Evolutionary conservation across 2,888 invertebrate genomes (phyloP).

Genomic region (Ariolimax columbianus): DNA sequence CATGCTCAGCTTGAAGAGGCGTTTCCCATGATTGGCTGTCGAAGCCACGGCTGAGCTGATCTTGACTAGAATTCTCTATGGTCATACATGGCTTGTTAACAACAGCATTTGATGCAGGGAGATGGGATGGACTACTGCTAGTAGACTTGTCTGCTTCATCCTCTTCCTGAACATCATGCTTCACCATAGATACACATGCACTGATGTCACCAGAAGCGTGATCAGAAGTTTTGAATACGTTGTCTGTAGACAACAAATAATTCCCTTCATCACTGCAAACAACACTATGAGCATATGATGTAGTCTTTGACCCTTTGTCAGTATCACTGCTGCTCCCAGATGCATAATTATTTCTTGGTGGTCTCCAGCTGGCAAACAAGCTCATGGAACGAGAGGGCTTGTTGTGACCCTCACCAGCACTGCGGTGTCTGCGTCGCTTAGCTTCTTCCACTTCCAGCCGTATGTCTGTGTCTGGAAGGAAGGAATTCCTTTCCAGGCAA

Average conservation of each 20-base stretch:
- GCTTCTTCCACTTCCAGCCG: slow-evolving; percentile 56
- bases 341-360: slow-evolving; percentile 36
- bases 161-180: background rate
- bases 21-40: background rate
- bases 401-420: slow-evolving; percentile 64
- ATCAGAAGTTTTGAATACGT: background rate
- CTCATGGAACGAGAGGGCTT: slow-evolving; percentile 66
- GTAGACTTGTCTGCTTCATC: background rate
- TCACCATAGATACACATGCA: no score
- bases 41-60: background rate
- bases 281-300: slow-evolving; percentile 58
- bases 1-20: background rate
- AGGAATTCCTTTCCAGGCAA: slow-evolving; percentile 62
- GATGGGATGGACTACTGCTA: background rate
- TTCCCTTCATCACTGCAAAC: slow-evolving; percentile 46
- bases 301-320: slow-evolving; percentile 10
- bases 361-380: slow-evolving; percentile 65
- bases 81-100: background rate
- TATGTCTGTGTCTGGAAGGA: slow-evolving; percentile 56
- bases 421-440: slow-evolving; percentile 76
- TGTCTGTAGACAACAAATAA: background rate
- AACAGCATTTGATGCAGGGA: background rate
- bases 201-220: background rate
- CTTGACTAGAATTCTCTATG: slow-evolving; percentile 38
- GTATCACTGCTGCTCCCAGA: background rate